Percentiles rank a stretch among this genome's conserved stretches.
phyloP scores from a whole-genome alignment of 2,888 invertebrate species.

The Malachius bipustulatus region DNA sequence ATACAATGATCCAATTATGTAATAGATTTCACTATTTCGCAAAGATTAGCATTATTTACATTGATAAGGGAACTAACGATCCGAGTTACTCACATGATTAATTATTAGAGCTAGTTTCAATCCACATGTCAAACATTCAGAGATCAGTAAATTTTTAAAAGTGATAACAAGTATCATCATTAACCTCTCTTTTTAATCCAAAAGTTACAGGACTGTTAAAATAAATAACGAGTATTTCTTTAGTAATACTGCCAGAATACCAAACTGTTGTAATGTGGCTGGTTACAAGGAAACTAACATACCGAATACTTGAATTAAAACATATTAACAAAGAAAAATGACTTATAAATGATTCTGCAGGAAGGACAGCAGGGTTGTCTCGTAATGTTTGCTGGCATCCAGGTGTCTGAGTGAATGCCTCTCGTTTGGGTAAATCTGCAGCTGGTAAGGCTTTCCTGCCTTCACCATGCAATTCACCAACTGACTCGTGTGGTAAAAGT shows the following conservation, averaged over 20 bases:
- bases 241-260: not conserved
- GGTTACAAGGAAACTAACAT: slow-evolving; percentile 6
- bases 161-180: not conserved
- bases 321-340: too few species aligned
- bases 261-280: not conserved
- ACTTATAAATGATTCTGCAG: slow-evolving; percentile 65
- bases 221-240: too few species aligned
- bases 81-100: not conserved
- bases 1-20: slow-evolving; percentile 1
- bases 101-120: not conserved
- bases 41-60: not conserved
- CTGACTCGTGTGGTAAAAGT: slow-evolving; percentile 91
- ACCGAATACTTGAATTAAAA: not conserved
- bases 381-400: slow-evolving; percentile 93
- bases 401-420: slow-evolving; percentile 88
- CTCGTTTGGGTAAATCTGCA: slow-evolving; percentile 94
- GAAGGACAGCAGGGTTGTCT: slow-evolving; percentile 86
- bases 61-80: not conserved
- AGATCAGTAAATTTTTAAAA: not conserved
- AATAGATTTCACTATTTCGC: slow-evolving; percentile 1
- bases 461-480: slow-evolving; percentile 81
- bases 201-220: too few species aligned
- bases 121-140: not conserved
- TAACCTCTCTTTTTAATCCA: too few species aligned
- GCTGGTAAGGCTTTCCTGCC: slow-evolving; percentile 91